Percentiles rank a stretch among this genome's conserved stretches.
These are phyloP conservation scores for Pristionchus fissidentatus DNA, from an alignment of 2,888 invertebrate species.

Conservation along the genomic window DNA sequence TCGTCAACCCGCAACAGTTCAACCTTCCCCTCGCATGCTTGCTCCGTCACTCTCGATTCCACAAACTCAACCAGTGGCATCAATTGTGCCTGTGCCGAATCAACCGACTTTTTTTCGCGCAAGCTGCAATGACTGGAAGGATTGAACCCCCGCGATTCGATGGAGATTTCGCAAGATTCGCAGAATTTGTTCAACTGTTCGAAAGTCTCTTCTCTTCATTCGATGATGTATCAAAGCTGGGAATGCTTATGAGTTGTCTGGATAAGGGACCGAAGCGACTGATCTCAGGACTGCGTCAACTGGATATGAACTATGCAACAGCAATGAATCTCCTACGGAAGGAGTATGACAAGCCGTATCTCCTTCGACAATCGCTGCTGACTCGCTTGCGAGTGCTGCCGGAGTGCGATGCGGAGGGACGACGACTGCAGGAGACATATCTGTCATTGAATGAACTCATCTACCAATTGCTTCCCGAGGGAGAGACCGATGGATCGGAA, in stretches of 20 bases:
- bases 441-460: neutral
- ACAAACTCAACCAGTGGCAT: too few relatives aligned
- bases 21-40: too few relatives aligned
- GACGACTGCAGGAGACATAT: neutral
- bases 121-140: neutral
- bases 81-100: too few relatives aligned
- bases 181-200: neutral
- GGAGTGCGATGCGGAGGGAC: neutral
- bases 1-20: too few relatives aligned
- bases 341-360: conserved; percentile 7
- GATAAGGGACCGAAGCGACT: neutral
- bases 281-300: neutral
- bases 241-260: neutral
- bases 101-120: too few relatives aligned
- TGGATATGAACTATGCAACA: neutral
- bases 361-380: neutral
- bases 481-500: neutral
- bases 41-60: too few relatives aligned
- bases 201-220: neutral
- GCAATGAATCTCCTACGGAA: neutral
- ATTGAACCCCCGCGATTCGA: neutral
- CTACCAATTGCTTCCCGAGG: neutral
- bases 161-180: neutral
- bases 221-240: neutral
- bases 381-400: neutral